Conservation (phyloP, 2,888 invertebrate species). For the Dimorphilus gyrociliatus region DNA sequence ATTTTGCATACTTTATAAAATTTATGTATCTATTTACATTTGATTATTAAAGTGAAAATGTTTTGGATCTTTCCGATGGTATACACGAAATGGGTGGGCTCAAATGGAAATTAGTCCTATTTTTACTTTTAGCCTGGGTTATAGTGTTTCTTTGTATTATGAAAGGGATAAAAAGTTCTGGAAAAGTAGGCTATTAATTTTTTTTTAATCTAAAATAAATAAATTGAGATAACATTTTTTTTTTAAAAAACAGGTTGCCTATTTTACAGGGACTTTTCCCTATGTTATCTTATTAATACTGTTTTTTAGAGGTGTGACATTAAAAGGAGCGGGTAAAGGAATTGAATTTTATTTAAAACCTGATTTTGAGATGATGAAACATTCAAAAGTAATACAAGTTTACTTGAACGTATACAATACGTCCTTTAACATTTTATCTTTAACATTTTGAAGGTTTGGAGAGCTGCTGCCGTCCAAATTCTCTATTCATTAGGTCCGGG, state of each 20-base stretch:
- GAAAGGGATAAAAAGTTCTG: constrained; percentile 35
- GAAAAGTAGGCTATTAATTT: constrained; percentile 21
- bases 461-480: constrained; percentile 34
- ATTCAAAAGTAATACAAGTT: constrained; percentile 16
- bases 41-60: constrained; percentile 22
- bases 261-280: constrained; percentile 32
- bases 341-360: constrained; percentile 26
- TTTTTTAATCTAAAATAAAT: neutral
- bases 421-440: neutral
- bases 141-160: constrained; percentile 31
- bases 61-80: constrained; percentile 27
- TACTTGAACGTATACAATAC: neutral
- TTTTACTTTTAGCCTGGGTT: constrained; percentile 58
- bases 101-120: constrained; percentile 51
- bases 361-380: constrained; percentile 18
- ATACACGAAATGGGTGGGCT: constrained; percentile 28
- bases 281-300: constrained; percentile 23
- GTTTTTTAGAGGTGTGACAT: constrained; percentile 22
- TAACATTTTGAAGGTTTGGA: constrained; percentile 25
- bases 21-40: too few relatives aligned
- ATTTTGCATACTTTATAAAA: too few relatives aligned
- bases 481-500: constrained; percentile 36
- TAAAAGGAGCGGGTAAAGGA: constrained; percentile 22
- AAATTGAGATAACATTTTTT: neutral
- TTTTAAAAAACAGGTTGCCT: constrained; percentile 20